Evolutionary conservation across 1,140 invertebrate species (phyloP), one percentile per base, ranked within the genome.

Genomic region (Zophobas morio): DNA sequence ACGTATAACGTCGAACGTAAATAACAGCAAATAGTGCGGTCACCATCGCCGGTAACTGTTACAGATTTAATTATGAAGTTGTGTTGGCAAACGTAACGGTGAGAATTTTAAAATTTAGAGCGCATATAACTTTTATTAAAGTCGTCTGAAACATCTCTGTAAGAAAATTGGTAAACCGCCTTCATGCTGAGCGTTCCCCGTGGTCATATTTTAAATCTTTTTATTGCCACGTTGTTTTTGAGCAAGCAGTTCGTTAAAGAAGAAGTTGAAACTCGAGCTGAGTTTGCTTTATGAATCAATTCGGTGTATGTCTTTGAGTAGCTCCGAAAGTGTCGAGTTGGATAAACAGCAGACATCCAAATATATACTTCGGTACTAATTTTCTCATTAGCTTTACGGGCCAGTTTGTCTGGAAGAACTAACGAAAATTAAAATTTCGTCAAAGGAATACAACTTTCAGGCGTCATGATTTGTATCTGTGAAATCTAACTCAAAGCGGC

Each of bases 191-290:
- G 60, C 60, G 60, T 32, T 66, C 60, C 60, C 60, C 39, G 60
- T 66, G 60, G 60, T 66, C 60, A 66, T 66, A 66, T 66, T 66
- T 66, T 66, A 66, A 66, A 66, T 66, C 60, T 66, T 66, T 66
- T 66, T 66, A 66, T 66, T 66, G 60, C 60, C 37, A 42, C 60
- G 60, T 66, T 66, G 60, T 66, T 66, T 66, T 66, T 42, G 37
- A 66, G 39, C 60, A 42, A 66, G 60, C 34, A 60, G 34, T 66
- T 66, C 60, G 60, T 66, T 66, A 66, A 39, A 51, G 49, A n/a
- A 51, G 49, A 66, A 66, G 39, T 40, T 66, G 60, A 66, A 66
- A 66, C 39, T 36, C 39, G 37, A 39, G 20, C 39, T 34, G 34
- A 36, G 60, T 66, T 66, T 66, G 39, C 39, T 40, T 42, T 42